Base-by-base conservation (phyloP, 1,140 invertebrate species). In the Drosophila cardini region DNA sequence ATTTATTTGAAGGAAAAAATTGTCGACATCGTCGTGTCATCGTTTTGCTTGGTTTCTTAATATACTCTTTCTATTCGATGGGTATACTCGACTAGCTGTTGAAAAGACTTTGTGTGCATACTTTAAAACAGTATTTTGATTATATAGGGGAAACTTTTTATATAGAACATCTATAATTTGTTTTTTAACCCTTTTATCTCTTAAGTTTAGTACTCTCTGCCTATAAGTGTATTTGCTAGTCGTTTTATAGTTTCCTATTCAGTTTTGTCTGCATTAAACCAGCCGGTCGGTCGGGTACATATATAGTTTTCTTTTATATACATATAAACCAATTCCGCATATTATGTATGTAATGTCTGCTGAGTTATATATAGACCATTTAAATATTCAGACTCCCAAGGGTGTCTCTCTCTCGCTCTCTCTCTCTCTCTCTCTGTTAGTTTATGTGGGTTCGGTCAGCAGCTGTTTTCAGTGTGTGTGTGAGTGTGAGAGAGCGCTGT, bases 401-500 rank as follows among this genome's bases (percentile, higher is more conserved):
- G n/a, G 48, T 52, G 34, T 26, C 5, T 26, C 21, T 3, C 21
- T 1, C 4, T 26, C 21, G 21, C 21, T 1, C 4, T 26, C 4
- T 26, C 1, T 26, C 1, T 26, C 4, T 26, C 4, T 15, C n/a
- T 72, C 36, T 57, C 15, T 45, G 43, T 60, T 10, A 26, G 30
- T 21, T 48, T 40, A 30, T 45, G 34, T 52, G 46, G 11, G 32
- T 58, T 38, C 9, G 72, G 53, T 40, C 11, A 86, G 83, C 84
- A 86, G 83, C 79, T 86, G 83, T 87, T 86, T 79, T 64, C 60
- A 43, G 7, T 43, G 58, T 55, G 62, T 63, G 21, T 50, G 46
- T 7, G 46, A 46, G 38, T 4, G 38, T 13, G 36, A 34, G 6
- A n/a, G 36, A 65, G 61, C 18, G 65, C 42, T 45, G 61, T 38